These are phyloP conservation scores for Catocala nupta DNA, from an alignment of 2,888 invertebrate species.

Conservation along the genomic window DNA sequence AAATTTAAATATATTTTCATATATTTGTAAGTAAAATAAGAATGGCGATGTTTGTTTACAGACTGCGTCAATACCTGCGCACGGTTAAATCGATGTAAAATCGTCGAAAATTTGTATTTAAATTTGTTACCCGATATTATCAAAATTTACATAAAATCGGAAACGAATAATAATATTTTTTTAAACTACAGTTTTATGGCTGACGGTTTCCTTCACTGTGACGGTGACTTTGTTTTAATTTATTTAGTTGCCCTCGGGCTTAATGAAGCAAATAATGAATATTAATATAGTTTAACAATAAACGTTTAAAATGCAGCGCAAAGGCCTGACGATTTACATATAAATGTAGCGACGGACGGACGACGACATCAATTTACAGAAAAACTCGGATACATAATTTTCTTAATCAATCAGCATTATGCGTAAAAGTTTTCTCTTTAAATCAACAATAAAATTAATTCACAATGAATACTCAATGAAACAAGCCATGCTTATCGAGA, in stretches of 20 bases:
- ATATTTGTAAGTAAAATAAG: constrained; percentile 1
- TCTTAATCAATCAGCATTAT: constrained; percentile 40
- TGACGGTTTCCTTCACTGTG: constrained; percentile 33
- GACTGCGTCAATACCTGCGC: not conserved
- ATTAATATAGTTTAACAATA: constrained; percentile 59
- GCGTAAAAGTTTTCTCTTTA: constrained; percentile 38
- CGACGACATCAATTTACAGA: constrained; percentile 45
- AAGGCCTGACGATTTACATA: constrained; percentile 59
- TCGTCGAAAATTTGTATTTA: constrained; percentile 8
- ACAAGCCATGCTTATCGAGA: constrained; percentile 35
- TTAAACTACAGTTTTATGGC: constrained; percentile 29
- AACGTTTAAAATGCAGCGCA: constrained; percentile 50
- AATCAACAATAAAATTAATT: constrained; percentile 54
- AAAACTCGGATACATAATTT: constrained; percentile 38
- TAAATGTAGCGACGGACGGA: constrained; percentile 51
- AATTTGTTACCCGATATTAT: constrained; percentile 28
- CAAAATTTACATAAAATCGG: constrained; percentile 31
- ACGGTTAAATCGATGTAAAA: not conserved
- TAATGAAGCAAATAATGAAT: constrained; percentile 57
- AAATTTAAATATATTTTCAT: too few species aligned
- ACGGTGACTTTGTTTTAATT: constrained; percentile 36
- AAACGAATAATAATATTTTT: constrained; percentile 29
- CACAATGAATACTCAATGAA: constrained; percentile 55
- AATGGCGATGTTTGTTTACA: not conserved
- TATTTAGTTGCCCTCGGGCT: constrained; percentile 32